A percentile compares a stretch with the other conserved stretches of the same genome.
phyloP scores from a whole-genome alignment of 2,888 invertebrate genomes.

The Candidula unifasciata region DNA sequence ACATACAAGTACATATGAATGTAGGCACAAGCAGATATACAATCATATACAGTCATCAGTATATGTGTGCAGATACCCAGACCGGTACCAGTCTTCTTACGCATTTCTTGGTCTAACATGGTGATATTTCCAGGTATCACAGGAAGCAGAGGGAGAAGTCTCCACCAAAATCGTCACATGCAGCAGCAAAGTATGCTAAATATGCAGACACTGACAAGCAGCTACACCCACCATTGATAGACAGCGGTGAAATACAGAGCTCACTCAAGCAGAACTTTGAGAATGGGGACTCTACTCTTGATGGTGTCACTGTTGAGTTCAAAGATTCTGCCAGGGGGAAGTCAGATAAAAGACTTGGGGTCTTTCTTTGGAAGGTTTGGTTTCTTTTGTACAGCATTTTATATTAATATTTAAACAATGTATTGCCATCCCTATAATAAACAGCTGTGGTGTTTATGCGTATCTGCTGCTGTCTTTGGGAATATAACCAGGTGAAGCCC shows the following conservation, averaged over 20 bases:
- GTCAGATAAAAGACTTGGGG: conserved; percentile 1
- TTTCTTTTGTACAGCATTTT: too few species aligned
- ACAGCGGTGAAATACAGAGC: not conserved
- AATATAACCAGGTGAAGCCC: too few species aligned
- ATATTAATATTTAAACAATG: too few species aligned
- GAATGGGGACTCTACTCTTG: not conserved
- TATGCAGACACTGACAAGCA: not conserved
- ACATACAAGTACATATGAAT: too few species aligned
- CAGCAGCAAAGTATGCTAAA: conserved; percentile 2
- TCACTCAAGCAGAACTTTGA: not conserved
- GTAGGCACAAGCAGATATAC: too few species aligned
- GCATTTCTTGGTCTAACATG: too few species aligned
- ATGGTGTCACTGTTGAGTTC: conserved; percentile 4
- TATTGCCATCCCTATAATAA: not conserved
- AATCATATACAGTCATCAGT: too few species aligned
- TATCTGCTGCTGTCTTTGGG: too few species aligned
- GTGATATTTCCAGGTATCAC: not conserved
- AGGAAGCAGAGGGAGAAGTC: not conserved
- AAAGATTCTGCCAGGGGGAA: not conserved
- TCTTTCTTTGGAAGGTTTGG: conserved; percentile 29
- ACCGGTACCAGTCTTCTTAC: too few species aligned
- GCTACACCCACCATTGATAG: conserved; percentile 5
- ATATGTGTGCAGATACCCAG: too few species aligned
- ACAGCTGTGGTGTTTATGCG: too few species aligned
- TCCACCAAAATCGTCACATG: not conserved